phyloP scores from a whole-genome alignment of 1,140 invertebrate species.

The Drosophila parvula region DNA sequence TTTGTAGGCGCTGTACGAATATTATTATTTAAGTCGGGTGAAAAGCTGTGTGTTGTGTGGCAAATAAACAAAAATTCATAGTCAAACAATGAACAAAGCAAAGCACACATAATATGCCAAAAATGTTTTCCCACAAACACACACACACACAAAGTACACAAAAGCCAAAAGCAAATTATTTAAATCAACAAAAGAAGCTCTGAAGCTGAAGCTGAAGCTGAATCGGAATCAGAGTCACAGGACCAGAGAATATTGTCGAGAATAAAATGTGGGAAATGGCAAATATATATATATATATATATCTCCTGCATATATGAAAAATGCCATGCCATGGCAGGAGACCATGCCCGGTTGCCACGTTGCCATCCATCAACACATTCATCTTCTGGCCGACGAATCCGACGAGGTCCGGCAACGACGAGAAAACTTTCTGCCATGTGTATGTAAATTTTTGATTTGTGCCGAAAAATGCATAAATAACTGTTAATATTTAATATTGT shows the following conservation, averaged over 20 bases:
- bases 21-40: constrained; percentile 41
- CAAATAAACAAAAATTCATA: constrained; percentile 68
- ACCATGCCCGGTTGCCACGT: neutral
- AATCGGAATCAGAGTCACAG: constrained; percentile 19
- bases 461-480: constrained; percentile 82
- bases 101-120: constrained; percentile 64
- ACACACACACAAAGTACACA: constrained; percentile 45
- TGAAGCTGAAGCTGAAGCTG: constrained; percentile 4
- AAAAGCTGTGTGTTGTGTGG: constrained; percentile 28
- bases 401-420: constrained; percentile 2
- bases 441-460: constrained; percentile 83
- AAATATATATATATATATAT: constrained; percentile 52
- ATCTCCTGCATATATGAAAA: constrained; percentile 59
- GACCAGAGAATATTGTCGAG: constrained; percentile 61
- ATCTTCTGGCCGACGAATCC: constrained; percentile 25
- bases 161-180: constrained; percentile 74
- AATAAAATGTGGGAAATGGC: constrained; percentile 71
- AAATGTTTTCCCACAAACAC: constrained; percentile 44
- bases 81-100: constrained; percentile 64
- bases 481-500: constrained; percentile 83
- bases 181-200: constrained; percentile 67
- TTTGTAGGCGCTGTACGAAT: constrained; percentile 43
- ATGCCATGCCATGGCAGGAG: constrained; percentile 50
- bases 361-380: constrained; percentile 55
- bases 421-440: constrained; percentile 66